A percentile compares a stretch with the other conserved stretches of the same genome.
These are phyloP conservation scores for Gambusia affinis DNA, from an alignment of 2,113 vertebrate genomes.

Conservation along the genomic window DNA sequence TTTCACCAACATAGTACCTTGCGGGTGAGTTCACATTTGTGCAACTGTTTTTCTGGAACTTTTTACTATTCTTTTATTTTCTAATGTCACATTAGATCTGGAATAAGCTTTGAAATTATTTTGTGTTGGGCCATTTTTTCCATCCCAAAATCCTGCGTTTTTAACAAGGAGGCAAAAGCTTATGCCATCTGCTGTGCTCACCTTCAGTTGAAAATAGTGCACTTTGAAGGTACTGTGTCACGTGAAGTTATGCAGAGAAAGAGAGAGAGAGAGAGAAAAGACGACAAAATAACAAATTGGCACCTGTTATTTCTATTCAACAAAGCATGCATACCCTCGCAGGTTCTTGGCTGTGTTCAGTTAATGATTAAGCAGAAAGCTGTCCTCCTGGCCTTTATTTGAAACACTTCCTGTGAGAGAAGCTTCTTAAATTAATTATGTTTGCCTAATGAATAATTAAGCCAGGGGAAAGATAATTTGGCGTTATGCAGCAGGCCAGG, in stretches of 20 bases:
- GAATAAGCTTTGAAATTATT: too few relatives aligned
- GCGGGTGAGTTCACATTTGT: too few relatives aligned
- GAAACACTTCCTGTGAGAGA: slow-evolving; percentile 76
- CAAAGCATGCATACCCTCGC: slow-evolving; percentile 37
- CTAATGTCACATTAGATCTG: too few relatives aligned
- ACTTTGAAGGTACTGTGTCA: slow-evolving; percentile 10
- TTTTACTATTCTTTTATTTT: too few relatives aligned
- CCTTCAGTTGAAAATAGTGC: neutral
- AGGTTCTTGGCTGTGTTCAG: slow-evolving; percentile 48
- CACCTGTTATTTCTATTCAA: slow-evolving; percentile 28
- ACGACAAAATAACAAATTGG: slow-evolving; percentile 4
- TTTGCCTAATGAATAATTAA: slow-evolving; percentile 82
- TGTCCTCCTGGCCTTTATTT: slow-evolving; percentile 75
- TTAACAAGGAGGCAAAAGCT: neutral
- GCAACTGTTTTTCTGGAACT: too few relatives aligned
- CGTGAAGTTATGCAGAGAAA: neutral
- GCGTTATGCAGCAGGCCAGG: slow-evolving; percentile 67
- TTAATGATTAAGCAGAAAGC: slow-evolving; percentile 69
- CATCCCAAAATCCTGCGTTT: neutral
- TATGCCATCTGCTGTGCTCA: neutral
- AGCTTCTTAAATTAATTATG: slow-evolving; percentile 79
- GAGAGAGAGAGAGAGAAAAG: neutral
- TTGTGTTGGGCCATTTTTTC: neutral
- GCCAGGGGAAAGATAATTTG: slow-evolving; percentile 76
- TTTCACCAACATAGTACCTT: too few relatives aligned